Evolutionary conservation across 2,797 vertebrate species (phyloP).

Genomic region (Accipiter superciliosus): DNA sequence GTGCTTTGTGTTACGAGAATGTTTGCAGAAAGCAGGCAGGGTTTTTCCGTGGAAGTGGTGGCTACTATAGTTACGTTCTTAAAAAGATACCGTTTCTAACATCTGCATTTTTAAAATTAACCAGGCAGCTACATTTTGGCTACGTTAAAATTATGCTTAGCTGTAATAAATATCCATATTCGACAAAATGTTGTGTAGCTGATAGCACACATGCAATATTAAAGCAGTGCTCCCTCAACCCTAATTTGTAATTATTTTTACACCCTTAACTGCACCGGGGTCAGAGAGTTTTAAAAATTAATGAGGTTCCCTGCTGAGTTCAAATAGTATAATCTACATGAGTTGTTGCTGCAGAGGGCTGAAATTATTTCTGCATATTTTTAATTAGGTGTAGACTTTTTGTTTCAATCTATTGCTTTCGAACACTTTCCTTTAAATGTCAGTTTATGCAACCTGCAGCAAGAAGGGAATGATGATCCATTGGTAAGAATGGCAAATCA

Average conservation of each 20-base stretch:
- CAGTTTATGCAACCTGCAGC: constrained; percentile 1
- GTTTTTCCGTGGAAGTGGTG: neutral
- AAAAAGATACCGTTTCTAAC: constrained; percentile 23
- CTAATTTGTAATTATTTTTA: constrained; percentile 82
- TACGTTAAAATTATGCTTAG: constrained; percentile 48
- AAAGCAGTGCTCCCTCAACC: constrained; percentile 69
- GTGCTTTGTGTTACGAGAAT: constrained; percentile 68
- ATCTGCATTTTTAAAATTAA: neutral
- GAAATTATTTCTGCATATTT: constrained; percentile 58
- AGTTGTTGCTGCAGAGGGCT: constrained; percentile 64
- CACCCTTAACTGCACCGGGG: constrained; percentile 73
- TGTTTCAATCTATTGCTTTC: constrained; percentile 10
- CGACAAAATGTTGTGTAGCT: constrained; percentile 51
- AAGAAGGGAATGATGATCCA: neutral
- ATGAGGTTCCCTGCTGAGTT: constrained; percentile 79
- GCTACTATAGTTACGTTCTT: constrained; percentile 28
- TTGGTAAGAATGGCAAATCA: neutral
- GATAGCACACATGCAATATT: constrained; percentile 59
- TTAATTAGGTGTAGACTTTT: constrained; percentile 56
- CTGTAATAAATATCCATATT: constrained; percentile 35
- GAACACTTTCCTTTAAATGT: neutral
- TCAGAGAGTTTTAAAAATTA: constrained; percentile 83
- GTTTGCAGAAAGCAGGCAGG: constrained; percentile 48
- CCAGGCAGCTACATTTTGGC: constrained; percentile 31
- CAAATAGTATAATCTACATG: constrained; percentile 71